Evolutionary conservation across 2,113 vertebrate species (phyloP).

Genomic region (Callipepla squamata): DNA sequence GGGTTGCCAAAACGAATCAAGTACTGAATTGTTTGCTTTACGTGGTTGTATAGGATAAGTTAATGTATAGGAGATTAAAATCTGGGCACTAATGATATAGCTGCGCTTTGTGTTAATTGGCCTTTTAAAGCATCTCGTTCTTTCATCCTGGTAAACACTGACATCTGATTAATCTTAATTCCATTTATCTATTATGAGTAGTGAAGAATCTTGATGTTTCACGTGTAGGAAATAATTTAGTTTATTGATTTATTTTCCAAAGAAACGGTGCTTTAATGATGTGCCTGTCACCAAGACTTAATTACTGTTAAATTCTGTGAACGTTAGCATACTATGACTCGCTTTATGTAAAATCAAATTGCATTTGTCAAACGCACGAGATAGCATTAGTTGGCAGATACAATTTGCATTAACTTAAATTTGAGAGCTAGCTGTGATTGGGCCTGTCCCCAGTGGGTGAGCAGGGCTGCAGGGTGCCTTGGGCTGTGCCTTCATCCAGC

Average conservation of each 20-base stretch:
- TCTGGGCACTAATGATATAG: neutral
- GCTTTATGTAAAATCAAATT: neutral
- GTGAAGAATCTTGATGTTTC: neutral
- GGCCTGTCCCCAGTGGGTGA: neutral
- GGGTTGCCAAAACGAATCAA: neutral
- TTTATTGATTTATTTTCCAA: conserved; percentile 44
- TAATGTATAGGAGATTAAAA: rapidly evolving
- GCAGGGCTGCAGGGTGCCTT: neutral
- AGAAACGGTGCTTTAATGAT: conserved; percentile 38
- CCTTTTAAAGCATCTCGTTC: neutral
- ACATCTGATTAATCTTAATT: neutral
- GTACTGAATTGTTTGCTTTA: neutral
- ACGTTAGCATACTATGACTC: neutral
- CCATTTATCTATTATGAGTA: neutral
- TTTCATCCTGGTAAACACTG: neutral
- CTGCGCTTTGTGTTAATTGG: neutral
- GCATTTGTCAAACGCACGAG: neutral
- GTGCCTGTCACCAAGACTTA: conserved; percentile 38
- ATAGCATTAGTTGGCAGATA: neutral
- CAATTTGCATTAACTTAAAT: neutral
- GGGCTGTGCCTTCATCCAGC: rapidly evolving
- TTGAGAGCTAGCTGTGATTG: neutral
- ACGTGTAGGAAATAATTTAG: neutral
- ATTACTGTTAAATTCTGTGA: conserved; percentile 44
- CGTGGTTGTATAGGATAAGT: neutral